Percentiles rank a stretch among this genome's conserved stretches.
These are phyloP conservation scores for Phaedon cochleariae DNA, from an alignment of 2,888 invertebrate genomes.

Conservation along the genomic window DNA sequence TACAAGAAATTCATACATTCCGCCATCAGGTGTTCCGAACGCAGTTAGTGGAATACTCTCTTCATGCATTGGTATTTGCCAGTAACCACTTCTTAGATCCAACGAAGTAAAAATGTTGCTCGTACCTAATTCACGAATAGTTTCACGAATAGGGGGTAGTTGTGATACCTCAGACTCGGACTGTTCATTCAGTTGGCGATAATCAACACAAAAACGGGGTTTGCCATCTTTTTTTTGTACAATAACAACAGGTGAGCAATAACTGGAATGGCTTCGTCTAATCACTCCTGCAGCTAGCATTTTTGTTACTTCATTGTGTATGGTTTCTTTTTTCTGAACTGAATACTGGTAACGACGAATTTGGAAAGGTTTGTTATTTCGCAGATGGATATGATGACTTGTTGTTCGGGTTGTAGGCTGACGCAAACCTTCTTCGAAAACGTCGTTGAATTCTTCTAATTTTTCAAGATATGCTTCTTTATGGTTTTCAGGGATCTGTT, in stretches of 20 bases:
- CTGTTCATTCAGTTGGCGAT: background rate
- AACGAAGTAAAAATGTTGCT: background rate
- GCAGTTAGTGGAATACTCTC: background rate
- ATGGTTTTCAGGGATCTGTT: too few relatives aligned
- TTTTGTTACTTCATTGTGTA: background rate
- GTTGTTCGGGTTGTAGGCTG: background rate
- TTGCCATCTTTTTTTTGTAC: background rate
- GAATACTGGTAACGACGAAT: background rate
- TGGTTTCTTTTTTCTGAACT: background rate
- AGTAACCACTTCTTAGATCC: background rate
- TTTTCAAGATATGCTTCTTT: too few relatives aligned
- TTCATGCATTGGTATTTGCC: background rate
- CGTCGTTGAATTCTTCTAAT: too few relatives aligned
- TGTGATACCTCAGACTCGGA: background rate
- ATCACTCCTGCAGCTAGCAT: background rate
- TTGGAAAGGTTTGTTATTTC: background rate
- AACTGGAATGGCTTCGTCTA: background rate
- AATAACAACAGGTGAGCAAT: background rate
- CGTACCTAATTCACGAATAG: background rate
- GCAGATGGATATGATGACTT: background rate
- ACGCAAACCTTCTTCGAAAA: too few relatives aligned
- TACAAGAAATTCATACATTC: background rate
- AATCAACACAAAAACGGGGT: background rate
- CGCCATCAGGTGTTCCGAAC: background rate
- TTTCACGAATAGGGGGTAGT: background rate